phyloP scores from a whole-genome alignment of 2,113 vertebrate genomes.

The Dasyornis broadbenti region DNA sequence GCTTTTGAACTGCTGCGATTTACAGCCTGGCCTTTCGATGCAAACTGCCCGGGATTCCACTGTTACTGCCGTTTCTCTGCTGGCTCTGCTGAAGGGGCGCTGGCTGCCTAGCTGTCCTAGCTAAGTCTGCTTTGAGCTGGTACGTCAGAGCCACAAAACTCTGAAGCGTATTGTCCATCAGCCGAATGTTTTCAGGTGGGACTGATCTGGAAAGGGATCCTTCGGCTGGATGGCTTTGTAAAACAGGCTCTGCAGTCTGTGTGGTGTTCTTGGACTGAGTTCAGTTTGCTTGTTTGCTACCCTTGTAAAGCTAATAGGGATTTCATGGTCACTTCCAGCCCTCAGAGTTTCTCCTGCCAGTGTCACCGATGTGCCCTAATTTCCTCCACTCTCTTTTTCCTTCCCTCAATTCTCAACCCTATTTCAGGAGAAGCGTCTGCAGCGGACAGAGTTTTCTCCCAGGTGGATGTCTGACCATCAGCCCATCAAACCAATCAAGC shows the following conservation, averaged over 20 bases:
- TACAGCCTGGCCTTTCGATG: constrained; percentile 39
- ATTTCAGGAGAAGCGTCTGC: constrained; percentile 84
- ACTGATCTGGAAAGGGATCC: neutral
- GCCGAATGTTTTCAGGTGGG: neutral
- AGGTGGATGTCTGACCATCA: constrained; percentile 77
- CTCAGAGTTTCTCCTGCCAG: constrained; percentile 33
- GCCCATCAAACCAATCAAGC: constrained; percentile 72
- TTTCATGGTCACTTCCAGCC: constrained; percentile 33
- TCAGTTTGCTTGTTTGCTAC: constrained; percentile 28
- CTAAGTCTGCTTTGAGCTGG: neutral
- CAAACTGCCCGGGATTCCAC: constrained; percentile 9
- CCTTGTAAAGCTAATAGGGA: constrained; percentile 35
- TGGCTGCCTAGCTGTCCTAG: neutral
- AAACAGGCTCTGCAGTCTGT: neutral
- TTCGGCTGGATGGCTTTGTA: neutral
- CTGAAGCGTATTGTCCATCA: rapidly evolving
- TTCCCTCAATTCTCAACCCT: constrained; percentile 47
- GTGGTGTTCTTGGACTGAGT: constrained; percentile 5
- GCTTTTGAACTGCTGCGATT: constrained; percentile 36
- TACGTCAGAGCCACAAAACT: neutral
- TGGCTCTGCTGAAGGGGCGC: neutral
- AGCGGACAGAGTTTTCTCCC: constrained; percentile 79
- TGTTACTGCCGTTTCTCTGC: constrained; percentile 1
- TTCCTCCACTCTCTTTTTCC: constrained; percentile 62
- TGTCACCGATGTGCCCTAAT: constrained; percentile 46